Evolutionary conservation across 2,888 invertebrate genomes (phyloP).

Genomic region (Agrotis exclamationis): DNA sequence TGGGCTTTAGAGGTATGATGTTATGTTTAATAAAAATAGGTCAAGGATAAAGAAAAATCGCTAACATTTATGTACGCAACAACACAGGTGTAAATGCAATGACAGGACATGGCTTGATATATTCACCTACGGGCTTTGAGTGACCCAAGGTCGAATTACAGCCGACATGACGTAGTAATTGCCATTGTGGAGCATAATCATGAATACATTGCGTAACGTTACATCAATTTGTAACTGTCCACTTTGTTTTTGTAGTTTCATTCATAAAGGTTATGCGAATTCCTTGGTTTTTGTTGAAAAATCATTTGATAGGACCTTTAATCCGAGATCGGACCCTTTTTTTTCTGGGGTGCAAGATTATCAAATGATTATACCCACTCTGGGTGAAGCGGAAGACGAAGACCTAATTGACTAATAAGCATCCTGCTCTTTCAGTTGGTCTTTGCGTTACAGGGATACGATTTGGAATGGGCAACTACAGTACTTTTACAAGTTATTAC

Average conservation of each 20-base stretch:
- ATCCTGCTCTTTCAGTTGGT: no score
- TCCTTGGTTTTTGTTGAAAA: constrained; percentile 10
- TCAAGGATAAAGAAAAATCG: constrained; percentile 23
- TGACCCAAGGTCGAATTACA: constrained; percentile 69
- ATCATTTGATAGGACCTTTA: background rate
- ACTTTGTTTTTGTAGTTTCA: constrained; percentile 44
- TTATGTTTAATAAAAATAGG: constrained; percentile 8
- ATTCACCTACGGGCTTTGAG: constrained; percentile 54
- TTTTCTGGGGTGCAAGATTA: no score
- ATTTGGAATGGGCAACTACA: no score
- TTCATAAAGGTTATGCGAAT: constrained; percentile 42
- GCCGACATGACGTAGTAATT: constrained; percentile 57
- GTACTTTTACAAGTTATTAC: no score
- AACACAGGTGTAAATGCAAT: constrained; percentile 35
- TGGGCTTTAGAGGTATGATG: no score
- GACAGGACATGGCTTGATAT: constrained; percentile 40
- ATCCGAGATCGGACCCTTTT: no score
- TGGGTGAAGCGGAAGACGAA: no score
- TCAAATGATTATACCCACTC: no score
- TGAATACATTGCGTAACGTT: constrained; percentile 46
- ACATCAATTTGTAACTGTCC: constrained; percentile 47
- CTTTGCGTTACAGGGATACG: no score
- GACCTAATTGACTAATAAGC: no score
- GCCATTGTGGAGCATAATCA: constrained; percentile 50
- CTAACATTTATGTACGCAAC: constrained; percentile 15